Evolutionary conservation across 2,797 vertebrate genomes (phyloP).

Genomic region (Gadopsis bispinosus): DNA sequence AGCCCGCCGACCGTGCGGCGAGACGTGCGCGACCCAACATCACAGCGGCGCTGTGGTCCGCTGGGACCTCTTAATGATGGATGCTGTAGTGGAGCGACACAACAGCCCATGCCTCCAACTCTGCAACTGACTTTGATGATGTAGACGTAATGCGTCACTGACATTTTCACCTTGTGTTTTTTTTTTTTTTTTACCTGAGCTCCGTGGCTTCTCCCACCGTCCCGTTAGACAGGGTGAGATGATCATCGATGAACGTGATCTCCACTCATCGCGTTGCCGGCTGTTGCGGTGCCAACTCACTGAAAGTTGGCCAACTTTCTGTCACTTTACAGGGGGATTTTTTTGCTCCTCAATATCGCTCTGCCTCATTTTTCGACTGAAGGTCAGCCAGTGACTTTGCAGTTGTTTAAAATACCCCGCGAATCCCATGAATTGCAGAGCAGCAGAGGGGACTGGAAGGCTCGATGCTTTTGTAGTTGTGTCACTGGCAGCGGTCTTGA

Average conservation of each 20-base stretch:
- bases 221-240: background rate
- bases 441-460: constrained; percentile 20
- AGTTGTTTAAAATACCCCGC: constrained; percentile 69
- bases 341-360: constrained; percentile 35
- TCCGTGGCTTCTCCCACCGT: background rate
- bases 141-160: constrained; percentile 75
- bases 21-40: constrained; percentile 26
- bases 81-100: constrained; percentile 19
- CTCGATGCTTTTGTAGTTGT: constrained; percentile 27
- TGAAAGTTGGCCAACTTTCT: constrained; percentile 79
- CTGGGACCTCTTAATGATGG: constrained; percentile 23
- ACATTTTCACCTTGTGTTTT: constrained; percentile 39
- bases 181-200: constrained; percentile 33
- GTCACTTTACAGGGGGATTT: constrained; percentile 15
- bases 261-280: background rate
- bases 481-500: constrained; percentile 31
- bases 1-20: background rate
- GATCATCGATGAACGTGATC: constrained; percentile 8
- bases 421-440: constrained; percentile 50
- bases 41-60: background rate
- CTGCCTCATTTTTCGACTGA: constrained; percentile 65
- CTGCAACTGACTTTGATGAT: constrained; percentile 45
- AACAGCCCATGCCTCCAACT: constrained; percentile 35
- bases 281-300: constrained; percentile 43
- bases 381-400: constrained; percentile 87